Base-by-base conservation (phyloP, 2,888 invertebrate species). In the Trissolcus brochymenae region DNA sequence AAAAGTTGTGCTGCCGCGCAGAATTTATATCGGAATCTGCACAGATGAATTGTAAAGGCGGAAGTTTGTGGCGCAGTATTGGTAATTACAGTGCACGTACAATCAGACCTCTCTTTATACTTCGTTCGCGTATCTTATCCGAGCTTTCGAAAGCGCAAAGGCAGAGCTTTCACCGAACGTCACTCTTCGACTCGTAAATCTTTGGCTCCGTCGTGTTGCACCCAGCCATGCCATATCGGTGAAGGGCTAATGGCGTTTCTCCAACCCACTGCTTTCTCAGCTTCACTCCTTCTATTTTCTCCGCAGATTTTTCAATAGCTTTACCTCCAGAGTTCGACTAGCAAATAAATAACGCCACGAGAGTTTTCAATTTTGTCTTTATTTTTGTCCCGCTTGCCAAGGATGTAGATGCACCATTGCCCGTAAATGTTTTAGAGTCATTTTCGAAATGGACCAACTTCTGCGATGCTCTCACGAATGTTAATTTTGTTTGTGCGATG, bases 111-210 rank as follows among this genome's bases (percentile, higher is more conserved):
- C 49, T 43, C 56, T 67, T 66, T 59, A 53, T 53, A 67, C 66
- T 56, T 73, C n/a, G 61, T 49, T 25, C 73, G 59, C 70, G 78
- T 66, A 66, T 70, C 65, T 78, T 68, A 78, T 66, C 61, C 68
- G 60, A 73, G 74, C 73, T 73, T 67, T 62, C 56, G 68, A 68
- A 61, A 64, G 78, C 57, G 74, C 74, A 66, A 67, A 66, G 74
- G 66, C 70, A 66, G 74, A 70, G 74, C 74, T 78, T 78, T 75
- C 74, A 66, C 56, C 71, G 59, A 66, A 66, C 74, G 73, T 78
- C 78, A 70, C 78, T 78, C 70, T 66, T 74, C 74, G 70, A 71
- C 57, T 56, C 71, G 78, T 78, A 78, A 78, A 78, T 74, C 74
- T 76, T 70, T 59, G 59, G 70, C 60, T 68, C 46, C 43, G 64